phyloP scores from a whole-genome alignment of 2,797 vertebrate species.

The Scolopax rusticola region DNA sequence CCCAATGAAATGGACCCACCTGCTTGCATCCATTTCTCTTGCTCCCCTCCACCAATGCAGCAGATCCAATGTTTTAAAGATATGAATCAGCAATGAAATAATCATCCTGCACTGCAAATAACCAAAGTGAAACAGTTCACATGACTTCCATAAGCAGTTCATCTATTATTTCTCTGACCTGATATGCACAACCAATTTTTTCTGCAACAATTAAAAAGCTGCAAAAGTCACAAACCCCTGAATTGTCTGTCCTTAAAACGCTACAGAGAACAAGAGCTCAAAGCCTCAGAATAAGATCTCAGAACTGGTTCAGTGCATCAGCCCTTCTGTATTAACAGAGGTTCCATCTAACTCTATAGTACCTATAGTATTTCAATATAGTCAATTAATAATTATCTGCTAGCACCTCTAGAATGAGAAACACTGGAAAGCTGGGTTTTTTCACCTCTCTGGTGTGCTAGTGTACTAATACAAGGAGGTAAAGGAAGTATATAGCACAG shows the following conservation, averaged over 20 bases:
- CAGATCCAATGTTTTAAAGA: not conserved
- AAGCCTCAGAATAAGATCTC: not conserved
- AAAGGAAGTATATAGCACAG: not conserved
- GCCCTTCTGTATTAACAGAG: not conserved
- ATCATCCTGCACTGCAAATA: not conserved
- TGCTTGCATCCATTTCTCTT: not conserved
- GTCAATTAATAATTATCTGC: not conserved
- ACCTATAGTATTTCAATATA: not conserved
- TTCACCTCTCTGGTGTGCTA: not conserved
- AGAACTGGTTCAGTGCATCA: not conserved
- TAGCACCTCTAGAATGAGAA: not conserved
- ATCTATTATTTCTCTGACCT: not conserved
- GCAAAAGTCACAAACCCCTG: not conserved
- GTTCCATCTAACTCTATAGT: not conserved
- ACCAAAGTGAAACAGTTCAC: not conserved
- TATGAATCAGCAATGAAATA: not conserved
- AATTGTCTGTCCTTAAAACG: not conserved
- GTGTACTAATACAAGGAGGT: not conserved
- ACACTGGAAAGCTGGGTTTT: not conserved
- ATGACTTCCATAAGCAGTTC: not conserved
- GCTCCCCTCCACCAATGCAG: not conserved
- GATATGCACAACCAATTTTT: not conserved
- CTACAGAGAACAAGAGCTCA: not conserved
- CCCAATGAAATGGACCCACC: not conserved
- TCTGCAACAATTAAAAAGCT: not conserved